Percentiles rank a stretch among this genome's conserved stretches.
Conservation (phyloP, 2,797 vertebrate genomes). For the Darevskia mixta region DNA sequence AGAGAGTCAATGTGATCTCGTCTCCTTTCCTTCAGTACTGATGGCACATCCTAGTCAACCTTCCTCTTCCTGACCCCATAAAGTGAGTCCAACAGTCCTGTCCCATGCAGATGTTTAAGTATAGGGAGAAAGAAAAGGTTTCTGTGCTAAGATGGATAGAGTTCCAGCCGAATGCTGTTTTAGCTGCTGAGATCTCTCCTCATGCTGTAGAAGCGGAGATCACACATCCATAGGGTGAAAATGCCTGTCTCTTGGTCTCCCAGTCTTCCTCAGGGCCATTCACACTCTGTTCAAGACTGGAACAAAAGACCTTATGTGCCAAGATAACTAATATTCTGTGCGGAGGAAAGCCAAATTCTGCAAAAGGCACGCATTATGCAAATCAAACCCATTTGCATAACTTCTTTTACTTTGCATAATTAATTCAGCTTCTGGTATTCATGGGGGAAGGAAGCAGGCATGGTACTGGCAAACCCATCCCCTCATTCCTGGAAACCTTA, state of each 20-base stretch:
- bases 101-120: no score
- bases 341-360: background rate
- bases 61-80: no score
- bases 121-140: background rate
- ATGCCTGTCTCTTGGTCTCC: background rate
- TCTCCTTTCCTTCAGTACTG: no score
- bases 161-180: background rate
- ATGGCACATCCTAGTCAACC: no score
- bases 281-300: background rate
- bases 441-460: background rate
- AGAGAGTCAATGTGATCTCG: no score
- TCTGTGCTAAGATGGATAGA: background rate
- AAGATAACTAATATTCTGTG: background rate
- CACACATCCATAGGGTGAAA: background rate
- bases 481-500: background rate
- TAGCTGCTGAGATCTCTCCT: background rate
- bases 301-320: background rate
- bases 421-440: background rate
- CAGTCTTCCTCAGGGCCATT: background rate
- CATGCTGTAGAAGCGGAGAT: background rate
- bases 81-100: no score
- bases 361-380: background rate
- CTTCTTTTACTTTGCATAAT: background rate
- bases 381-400: background rate
- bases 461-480: background rate